Evolutionary conservation across 2,113 vertebrate species (phyloP).

Genomic region (Propithecus coquereli): DNA sequence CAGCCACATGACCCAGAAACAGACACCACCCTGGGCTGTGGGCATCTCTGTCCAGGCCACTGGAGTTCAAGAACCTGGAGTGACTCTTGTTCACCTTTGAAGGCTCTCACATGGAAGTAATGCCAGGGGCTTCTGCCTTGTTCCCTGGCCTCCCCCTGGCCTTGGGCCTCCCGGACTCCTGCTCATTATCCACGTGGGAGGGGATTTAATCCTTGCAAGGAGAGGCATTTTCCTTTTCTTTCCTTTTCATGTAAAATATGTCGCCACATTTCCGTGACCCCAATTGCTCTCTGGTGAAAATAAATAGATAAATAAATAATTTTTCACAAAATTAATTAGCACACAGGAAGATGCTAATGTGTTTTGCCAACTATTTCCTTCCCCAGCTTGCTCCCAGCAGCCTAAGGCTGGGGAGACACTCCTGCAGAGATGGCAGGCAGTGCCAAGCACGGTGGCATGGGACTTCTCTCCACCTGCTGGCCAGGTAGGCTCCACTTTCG

Average conservation of each 20-base stretch:
- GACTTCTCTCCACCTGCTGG: neutral
- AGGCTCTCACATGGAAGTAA: too few species aligned
- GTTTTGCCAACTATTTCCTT: constrained; percentile 72
- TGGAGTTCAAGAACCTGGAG: neutral
- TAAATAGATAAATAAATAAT: constrained; percentile 78
- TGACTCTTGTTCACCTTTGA: neutral
- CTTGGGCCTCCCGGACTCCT: constrained; percentile 49
- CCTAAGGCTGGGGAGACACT: neutral
- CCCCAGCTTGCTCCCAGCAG: neutral
- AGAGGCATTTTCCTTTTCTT: constrained; percentile 65
- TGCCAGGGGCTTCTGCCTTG: neutral
- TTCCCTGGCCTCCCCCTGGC: neutral
- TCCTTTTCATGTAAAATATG: neutral
- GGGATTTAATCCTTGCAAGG: constrained; percentile 44
- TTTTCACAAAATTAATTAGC: constrained; percentile 83
- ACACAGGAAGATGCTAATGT: constrained; percentile 80
- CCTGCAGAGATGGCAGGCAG: neutral
- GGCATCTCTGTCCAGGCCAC: neutral
- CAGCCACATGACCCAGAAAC: neutral
- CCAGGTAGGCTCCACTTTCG: neutral
- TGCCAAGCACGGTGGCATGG: rapidly evolving
- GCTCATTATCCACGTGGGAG: constrained; percentile 64
- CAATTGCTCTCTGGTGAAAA: constrained; percentile 78
- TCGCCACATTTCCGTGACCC: constrained; percentile 39
- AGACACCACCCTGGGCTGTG: neutral